Evolutionary conservation across 2,113 vertebrate species (phyloP), one percentile per base, ranked within the genome.

Genomic region (Gavialis gangeticus): DNA sequence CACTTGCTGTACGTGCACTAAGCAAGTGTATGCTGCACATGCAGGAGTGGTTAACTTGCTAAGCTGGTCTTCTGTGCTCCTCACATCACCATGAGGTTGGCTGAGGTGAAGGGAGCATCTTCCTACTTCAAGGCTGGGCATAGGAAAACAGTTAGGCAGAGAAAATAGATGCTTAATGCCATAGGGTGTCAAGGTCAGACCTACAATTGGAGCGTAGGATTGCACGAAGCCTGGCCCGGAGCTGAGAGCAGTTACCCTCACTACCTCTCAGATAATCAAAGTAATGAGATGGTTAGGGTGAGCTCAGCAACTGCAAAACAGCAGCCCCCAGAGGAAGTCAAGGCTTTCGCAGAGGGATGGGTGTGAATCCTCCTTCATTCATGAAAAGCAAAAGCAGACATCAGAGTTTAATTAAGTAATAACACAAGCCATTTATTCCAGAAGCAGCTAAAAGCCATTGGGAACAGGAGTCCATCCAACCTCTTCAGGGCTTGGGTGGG

Each of bases 161-260:
- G n/a, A 19, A 0, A 0, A 71, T 85, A 5, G 64, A 77, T 0
- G 19, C 86, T 17, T 84, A 64, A 58, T 46, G 73, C 56, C 84
- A 66, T 64, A 27, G 84, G 89, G 19, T 3, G n/a, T 84, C 82
- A 78, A 84, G 93, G 93, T 73, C 96, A 94, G 84, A 85, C 46
- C 62, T n/a, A n/a, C 64, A 77, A 69, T 82, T 90, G 92, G 71
- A 84, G 94, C 73, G 27, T 6, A 75, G 83, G 64, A 28, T 0
- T 19, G 66, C 60, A 62, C 55, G 24, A 84, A 86, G 37, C 86
- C 22, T 81, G 1, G 6, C 71, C 28, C 6, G 7, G 71, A 90
- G 78, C 75, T 94, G 93, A 37, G 46, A 73, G 64, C 58, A 24
- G 3, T 18, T 60, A 67, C 60, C 79, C n/a, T 0, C 2, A 28